A percentile compares a stretch with the other conserved stretches of the same genome.
Evolutionary conservation across 2,797 vertebrate species (phyloP).

Genomic region (Heterohyrax brucei): DNA sequence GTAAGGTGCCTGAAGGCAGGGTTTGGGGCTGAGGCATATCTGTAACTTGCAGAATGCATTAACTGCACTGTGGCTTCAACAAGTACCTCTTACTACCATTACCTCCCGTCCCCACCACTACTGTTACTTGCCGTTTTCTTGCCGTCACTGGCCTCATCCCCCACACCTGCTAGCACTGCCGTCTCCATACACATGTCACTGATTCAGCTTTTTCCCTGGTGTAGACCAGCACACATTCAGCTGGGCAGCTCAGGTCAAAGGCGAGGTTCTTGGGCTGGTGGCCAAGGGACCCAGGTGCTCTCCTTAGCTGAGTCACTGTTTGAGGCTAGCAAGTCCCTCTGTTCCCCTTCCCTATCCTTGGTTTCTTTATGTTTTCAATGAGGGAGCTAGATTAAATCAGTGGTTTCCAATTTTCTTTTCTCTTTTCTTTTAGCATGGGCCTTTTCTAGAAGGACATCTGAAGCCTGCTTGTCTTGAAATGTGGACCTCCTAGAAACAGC

Average conservation of each 20-base stretch:
- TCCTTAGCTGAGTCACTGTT: neutral
- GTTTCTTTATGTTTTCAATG: slow-evolving; percentile 34
- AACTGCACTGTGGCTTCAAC: neutral
- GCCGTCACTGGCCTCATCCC: neutral
- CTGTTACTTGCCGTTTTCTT: neutral
- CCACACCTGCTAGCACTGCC: neutral
- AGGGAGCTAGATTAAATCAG: neutral
- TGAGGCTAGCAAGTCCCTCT: neutral
- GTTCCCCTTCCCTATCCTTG: neutral
- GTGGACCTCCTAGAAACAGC: neutral
- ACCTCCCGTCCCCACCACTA: neutral
- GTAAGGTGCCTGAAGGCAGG: neutral
- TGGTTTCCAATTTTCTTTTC: neutral
- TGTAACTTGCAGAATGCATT: neutral
- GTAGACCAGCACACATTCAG: neutral
- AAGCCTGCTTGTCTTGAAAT: slow-evolving; percentile 14
- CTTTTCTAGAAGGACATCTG: neutral
- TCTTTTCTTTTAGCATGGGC: neutral
- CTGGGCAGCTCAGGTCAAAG: neutral
- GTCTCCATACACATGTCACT: neutral
- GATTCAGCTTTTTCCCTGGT: neutral
- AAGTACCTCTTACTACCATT: neutral
- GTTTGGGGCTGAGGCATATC: neutral
- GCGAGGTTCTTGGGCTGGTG: neutral
- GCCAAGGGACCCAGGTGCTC: neutral